Evolutionary conservation across 2,113 vertebrate genomes (phyloP).

Genomic region (Hystrix brachyura): DNA sequence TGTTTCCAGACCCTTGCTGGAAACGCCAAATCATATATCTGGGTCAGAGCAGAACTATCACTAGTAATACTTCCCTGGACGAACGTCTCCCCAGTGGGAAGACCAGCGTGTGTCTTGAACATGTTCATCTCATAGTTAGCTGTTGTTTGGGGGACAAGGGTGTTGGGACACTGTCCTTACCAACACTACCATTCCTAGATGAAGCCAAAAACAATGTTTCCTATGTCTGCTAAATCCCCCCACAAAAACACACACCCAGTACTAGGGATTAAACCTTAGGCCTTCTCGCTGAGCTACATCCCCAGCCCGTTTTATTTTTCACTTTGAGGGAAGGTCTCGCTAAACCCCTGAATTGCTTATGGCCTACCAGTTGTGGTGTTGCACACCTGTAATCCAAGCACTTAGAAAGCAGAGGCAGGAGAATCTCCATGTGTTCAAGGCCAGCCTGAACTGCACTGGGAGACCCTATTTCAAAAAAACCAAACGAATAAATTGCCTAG

Average conservation of each 20-base stretch:
- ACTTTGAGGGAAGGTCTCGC: neutral
- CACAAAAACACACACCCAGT: neutral
- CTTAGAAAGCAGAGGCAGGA: neutral
- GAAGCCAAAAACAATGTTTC: neutral
- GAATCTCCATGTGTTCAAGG: neutral
- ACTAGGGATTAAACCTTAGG: neutral
- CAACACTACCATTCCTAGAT: neutral
- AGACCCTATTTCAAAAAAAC: neutral
- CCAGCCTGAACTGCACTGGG: neutral
- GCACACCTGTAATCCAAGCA: neutral
- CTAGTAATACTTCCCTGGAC: neutral
- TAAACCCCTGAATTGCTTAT: neutral
- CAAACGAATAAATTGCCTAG: neutral
- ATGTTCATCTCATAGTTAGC: neutral
- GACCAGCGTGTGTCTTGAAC: neutral
- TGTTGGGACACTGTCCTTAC: neutral
- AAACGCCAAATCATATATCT: neutral
- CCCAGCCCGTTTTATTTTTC: neutral
- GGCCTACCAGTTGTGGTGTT: neutral
- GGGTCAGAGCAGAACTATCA: neutral
- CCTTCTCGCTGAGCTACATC: neutral
- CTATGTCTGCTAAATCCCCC: neutral
- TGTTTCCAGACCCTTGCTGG: neutral
- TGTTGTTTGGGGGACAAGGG: neutral
- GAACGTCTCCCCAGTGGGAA: neutral